A percentile compares a stretch with the other conserved stretches of the same genome.
Conservation (phyloP, 1,140 invertebrate species). For the Drosophila sulfurigaster region DNA sequence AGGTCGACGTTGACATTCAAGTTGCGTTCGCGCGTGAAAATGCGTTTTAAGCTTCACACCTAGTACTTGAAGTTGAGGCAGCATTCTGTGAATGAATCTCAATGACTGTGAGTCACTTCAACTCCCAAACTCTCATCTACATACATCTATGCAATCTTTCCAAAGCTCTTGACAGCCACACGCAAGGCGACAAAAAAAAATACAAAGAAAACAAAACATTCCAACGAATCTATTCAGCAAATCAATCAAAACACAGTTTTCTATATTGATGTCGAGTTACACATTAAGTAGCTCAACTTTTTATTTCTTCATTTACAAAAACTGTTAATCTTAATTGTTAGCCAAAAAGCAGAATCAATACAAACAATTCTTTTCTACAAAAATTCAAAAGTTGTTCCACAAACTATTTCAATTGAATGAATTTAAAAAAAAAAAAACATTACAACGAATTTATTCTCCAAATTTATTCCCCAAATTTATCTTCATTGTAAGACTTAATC, state of each 20-base stretch:
- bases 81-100: constrained; percentile 1
- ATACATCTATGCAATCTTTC: too few species aligned
- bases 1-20: constrained; percentile 67
- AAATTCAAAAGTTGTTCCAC: too few species aligned
- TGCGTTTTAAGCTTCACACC: constrained; percentile 81
- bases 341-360: too few species aligned
- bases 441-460: too few species aligned
- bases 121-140: too few species aligned
- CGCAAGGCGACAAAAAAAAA: not conserved
- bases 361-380: too few species aligned
- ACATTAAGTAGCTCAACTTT: too few species aligned
- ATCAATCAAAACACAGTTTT: not conserved
- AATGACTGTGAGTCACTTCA: constrained; percentile 41
- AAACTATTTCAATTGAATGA: too few species aligned
- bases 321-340: too few species aligned
- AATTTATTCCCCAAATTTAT: too few species aligned
- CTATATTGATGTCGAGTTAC: not conserved
- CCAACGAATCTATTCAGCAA: not conserved
- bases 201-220: not conserved
- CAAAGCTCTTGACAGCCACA: not conserved
- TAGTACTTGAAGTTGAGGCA: constrained; percentile 55
- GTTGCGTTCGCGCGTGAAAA: constrained; percentile 79
- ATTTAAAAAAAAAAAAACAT: too few species aligned
- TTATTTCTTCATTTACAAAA: not conserved
- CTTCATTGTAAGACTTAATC: too few species aligned